Percentiles rank a stretch among this genome's conserved stretches.
Conservation (phyloP, 2,888 invertebrate species). For the Maniola hyperantus region DNA sequence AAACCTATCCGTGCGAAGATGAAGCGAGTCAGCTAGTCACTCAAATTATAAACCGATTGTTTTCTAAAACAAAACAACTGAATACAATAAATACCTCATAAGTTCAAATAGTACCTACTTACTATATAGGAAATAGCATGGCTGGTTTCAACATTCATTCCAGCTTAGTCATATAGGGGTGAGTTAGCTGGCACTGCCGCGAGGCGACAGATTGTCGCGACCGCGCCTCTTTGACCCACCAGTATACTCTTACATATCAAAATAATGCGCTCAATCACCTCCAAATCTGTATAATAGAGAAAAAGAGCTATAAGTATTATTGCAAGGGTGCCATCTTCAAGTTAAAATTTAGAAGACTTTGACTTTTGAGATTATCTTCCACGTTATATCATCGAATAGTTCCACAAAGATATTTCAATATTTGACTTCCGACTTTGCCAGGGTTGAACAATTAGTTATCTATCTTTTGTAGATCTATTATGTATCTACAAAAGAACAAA, state of each 20-base stretch:
- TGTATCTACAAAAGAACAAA: too few relatives aligned
- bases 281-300: not conserved
- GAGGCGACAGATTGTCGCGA: constrained; percentile 68
- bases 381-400: too few relatives aligned
- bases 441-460: too few relatives aligned
- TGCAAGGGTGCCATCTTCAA: not conserved
- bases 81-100: too few relatives aligned
- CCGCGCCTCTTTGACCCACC: constrained; percentile 49
- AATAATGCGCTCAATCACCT: constrained; percentile 35
- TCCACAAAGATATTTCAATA: too few relatives aligned
- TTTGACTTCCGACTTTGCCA: too few relatives aligned
- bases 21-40: not conserved
- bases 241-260: constrained; percentile 39
- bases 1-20: not conserved
- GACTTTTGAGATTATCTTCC: too few relatives aligned
- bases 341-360: not conserved
- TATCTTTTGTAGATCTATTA: too few relatives aligned
- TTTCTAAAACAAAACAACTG: not conserved
- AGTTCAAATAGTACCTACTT: constrained; percentile 19
- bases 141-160: constrained; percentile 33
- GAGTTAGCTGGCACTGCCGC: constrained; percentile 59
- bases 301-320: not conserved
- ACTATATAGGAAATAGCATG: constrained; percentile 21
- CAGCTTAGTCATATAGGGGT: constrained; percentile 40
- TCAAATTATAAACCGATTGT: not conserved